phyloP scores from a whole-genome alignment of 2,888 invertebrate genomes.

The Calliphora vomitoria region DNA sequence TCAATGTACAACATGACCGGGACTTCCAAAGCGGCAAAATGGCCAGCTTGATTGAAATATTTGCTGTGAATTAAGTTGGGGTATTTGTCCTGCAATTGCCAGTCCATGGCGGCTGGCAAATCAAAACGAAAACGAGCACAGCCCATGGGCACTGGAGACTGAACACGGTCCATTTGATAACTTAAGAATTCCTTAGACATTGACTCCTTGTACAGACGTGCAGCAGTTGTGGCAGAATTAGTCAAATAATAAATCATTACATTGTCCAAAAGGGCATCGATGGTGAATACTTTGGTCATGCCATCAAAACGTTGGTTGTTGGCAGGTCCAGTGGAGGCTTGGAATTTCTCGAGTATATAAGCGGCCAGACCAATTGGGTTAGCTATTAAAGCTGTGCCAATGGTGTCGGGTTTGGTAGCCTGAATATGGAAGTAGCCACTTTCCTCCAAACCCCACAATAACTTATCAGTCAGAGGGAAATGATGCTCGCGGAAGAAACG shows the following conservation, averaged over 20 bases:
- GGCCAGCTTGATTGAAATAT: conserved; percentile 90
- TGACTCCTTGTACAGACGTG: conserved; percentile 89
- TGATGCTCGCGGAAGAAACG: conserved; percentile 86
- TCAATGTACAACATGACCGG: conserved; percentile 90
- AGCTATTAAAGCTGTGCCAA: conserved; percentile 86
- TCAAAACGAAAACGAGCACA: conserved; percentile 91
- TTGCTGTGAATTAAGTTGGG: conserved; percentile 89
- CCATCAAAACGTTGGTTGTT: conserved; percentile 82
- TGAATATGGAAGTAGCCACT: conserved; percentile 91
- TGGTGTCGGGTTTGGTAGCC: conserved; percentile 94
- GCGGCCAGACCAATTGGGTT: conserved; percentile 93
- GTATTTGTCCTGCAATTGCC: conserved; percentile 87
- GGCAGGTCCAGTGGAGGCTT: conserved; percentile 89
- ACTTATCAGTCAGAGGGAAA: conserved; percentile 83
- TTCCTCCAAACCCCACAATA: conserved; percentile 82
- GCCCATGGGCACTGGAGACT: conserved; percentile 89
- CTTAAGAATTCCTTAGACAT: conserved; percentile 78
- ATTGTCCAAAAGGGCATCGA: conserved; percentile 88
- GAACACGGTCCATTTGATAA: conserved; percentile 85
- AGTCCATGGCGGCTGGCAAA: conserved; percentile 86
- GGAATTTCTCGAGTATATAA: conserved; percentile 95
- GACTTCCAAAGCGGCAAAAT: conserved; percentile 93
- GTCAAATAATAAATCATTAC: conserved; percentile 93
- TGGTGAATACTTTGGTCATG: conserved; percentile 85
- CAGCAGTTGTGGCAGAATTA: conserved; percentile 89